Evolutionary conservation across 2,113 vertebrate species (phyloP).

Genomic region (Sylvietta virens): DNA sequence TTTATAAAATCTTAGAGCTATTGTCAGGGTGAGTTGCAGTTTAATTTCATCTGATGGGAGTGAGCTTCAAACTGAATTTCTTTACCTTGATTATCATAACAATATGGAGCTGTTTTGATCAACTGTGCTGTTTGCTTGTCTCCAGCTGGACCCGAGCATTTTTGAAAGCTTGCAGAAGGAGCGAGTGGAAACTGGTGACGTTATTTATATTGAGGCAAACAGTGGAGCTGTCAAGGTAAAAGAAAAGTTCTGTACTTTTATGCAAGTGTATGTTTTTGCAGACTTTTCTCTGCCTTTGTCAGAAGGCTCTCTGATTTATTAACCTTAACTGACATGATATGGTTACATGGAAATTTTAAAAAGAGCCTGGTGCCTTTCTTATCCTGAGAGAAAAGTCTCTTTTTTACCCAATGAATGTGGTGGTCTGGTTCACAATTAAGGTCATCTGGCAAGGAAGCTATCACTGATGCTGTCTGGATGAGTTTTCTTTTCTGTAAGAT

Average conservation of each 20-base stretch:
- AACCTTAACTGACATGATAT: conserved; percentile 15
- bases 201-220: conserved; percentile 99
- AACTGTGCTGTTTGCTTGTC: background rate
- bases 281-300: conserved; percentile 8
- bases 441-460: conserved; percentile 38
- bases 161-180: conserved; percentile 99
- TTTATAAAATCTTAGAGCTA: background rate
- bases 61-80: background rate
- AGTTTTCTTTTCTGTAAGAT: conserved; percentile 34
- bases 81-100: background rate
- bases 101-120: background rate
- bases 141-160: conserved; percentile 95
- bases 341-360: background rate
- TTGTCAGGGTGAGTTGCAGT: background rate
- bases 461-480: conserved; percentile 44
- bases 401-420: background rate
- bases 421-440: conserved; percentile 36
- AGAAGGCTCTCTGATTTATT: background rate
- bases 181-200: conserved; percentile 93
- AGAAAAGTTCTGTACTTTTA: background rate
- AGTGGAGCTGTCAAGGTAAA: conserved; percentile 96
- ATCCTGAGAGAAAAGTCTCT: conserved; percentile 15
- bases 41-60: background rate
- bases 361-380: background rate
- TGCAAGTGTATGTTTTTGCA: background rate